Evolutionary conservation across 1,140 invertebrate genomes (phyloP), one percentile per base, ranked within the genome.

Genomic region (Aradophagus sp.): DNA sequence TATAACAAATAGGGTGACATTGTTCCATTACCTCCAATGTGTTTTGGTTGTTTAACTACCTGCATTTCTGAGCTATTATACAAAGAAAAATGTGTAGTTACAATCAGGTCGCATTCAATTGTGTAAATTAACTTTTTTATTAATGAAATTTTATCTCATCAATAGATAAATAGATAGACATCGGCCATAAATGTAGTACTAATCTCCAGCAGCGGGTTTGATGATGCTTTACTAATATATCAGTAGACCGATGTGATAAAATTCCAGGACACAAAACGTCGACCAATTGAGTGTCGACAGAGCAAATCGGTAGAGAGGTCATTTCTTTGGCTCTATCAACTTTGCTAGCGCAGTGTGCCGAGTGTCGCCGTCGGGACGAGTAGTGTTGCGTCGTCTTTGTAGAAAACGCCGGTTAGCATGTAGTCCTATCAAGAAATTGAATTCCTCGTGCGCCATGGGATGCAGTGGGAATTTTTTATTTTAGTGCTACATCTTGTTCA

Each of bases 181-280:
- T 50, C 19, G 8, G 20, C 35, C 16, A 12, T 45, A 45, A 45
- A 47, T 20, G 32, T 29, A 19, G 14, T 35, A 31, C n/a, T 65
- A 65, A 55, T 55, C 59, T 11, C 5, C 13, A 6, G 12, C 5
- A 1, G 11, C 47, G 27, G 35, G 34, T 53, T 29, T 20, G 19
- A 55, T 13, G 35, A 53, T 63, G 31, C 32, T 53, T 63, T 32
- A 63, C 47, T 32, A 63, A 63, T 53, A 44, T 62, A 50, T 50
- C 39, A 8, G 16, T 13, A 26, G 14, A n/a, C 17, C 17, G 3
- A 3, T 2, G 10, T 32, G 45, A 63, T 63, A 63, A 63, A 35
- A 63, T 63, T 63, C 48, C 58, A 53, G 12, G 10, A 36, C 12
- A 13, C 10, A 36, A 31, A 62, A 27, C 7, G 29, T 6, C 35